Percentiles rank a stretch among this genome's conserved stretches.
Evolutionary conservation across 2,888 invertebrate genomes (phyloP).

Genomic region (Andrena chrysosceles): DNA sequence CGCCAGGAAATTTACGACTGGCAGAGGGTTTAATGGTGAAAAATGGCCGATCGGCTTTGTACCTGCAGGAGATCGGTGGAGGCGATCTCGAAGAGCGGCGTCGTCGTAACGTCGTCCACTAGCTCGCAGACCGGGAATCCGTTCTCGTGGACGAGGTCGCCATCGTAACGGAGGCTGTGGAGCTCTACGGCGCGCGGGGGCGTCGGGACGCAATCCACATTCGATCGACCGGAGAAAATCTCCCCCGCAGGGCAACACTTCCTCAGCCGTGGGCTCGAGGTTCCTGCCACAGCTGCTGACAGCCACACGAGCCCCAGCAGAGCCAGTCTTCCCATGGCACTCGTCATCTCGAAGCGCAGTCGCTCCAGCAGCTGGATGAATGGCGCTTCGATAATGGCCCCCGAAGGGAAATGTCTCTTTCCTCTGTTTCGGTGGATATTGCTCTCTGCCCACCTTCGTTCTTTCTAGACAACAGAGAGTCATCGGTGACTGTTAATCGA

Average conservation of each 20-base stretch:
- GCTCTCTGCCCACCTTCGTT: background rate
- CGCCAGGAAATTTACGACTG: slow-evolving; percentile 8
- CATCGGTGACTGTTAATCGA: background rate
- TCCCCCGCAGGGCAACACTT: slow-evolving; percentile 69
- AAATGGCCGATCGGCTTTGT: slow-evolving; percentile 15
- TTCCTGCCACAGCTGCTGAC: background rate
- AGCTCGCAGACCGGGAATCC: slow-evolving; percentile 60
- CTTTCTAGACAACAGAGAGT: background rate
- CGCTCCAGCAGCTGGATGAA: background rate
- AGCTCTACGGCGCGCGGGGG: slow-evolving; percentile 28
- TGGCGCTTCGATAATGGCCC: background rate
- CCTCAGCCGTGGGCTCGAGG: slow-evolving; percentile 4
- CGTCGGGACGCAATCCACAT: slow-evolving; percentile 32
- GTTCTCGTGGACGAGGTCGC: background rate
- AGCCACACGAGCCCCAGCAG: slow-evolving; percentile 1
- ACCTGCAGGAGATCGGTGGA: slow-evolving; percentile 42
- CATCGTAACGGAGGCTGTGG: slow-evolving; percentile 6
- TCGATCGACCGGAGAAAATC: slow-evolving; percentile 55
- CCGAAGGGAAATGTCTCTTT: background rate
- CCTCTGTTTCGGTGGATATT: background rate
- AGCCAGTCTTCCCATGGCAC: background rate
- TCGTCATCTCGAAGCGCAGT: slow-evolving; percentile 16
- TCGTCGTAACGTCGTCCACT: slow-evolving; percentile 38
- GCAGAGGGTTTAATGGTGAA: background rate
- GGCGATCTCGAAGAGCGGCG: slow-evolving; percentile 32